Base-by-base conservation (phyloP, 2,888 invertebrate species). In the Agrenia bidenticulata region DNA sequence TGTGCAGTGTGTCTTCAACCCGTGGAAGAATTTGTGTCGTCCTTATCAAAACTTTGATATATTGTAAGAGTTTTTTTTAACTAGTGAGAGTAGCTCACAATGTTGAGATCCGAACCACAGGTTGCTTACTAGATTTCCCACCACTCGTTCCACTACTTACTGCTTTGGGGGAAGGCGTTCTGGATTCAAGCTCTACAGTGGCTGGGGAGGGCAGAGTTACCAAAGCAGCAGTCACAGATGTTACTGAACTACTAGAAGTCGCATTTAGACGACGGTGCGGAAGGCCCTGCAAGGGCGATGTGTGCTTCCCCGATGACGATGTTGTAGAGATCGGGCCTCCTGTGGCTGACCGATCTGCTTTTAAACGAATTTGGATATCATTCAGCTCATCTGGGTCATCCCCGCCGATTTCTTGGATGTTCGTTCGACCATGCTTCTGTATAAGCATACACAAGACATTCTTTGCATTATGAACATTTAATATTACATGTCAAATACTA, bases 321-420 rank as follows among this genome's bases (percentile, higher is more conserved):
- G 70, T 67, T 24, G 64, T 59, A 0, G 64, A 54, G 24, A 41
- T 61, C 19, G 41, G 64, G n/a, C 65, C 65, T 1, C 54, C 53
- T 2, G 55, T 26, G 21, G 54, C 21, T 17, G 54, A 32, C 21
- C 70, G 68, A 41, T 73, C 73, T 27, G 77, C 61, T 69, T 79
- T 78, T 64, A 79, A 74, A 37, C 80, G 76, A 65, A 80, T 78
- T 71, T 80, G 80, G 72, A 81, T 82, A 78, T 83, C 80, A 71
- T 80, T 81, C 74, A 80, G 75, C 72, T 80, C 80, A 66, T 81
- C 80, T 26, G 80, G 79, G 62, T 79, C 79, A 17, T 76, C 77
- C 32, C 66, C 74, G 72, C 60, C 64, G 17, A 49, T 19, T 45
- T 71, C 75, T 67, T 72, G 69, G 61, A 62, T 70, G 62, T 72